Percentiles rank a stretch among this genome's conserved stretches.
These are phyloP conservation scores for Vesta saturnalis DNA, from an alignment of 2,888 invertebrate genomes.

Conservation along the genomic window DNA sequence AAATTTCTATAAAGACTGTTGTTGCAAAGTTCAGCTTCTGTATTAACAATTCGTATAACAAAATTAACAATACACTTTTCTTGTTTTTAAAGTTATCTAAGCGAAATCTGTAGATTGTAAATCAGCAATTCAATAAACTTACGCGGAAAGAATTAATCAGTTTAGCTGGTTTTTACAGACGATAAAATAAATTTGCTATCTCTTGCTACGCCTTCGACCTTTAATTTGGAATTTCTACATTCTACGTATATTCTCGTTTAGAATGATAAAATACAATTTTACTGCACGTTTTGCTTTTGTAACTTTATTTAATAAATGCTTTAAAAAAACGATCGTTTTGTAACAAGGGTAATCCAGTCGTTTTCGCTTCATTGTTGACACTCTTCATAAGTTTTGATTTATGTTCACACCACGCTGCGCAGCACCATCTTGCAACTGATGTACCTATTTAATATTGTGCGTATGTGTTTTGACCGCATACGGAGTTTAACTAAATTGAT, in stretches of 20 bases:
- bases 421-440: not conserved
- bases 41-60: too few relatives aligned
- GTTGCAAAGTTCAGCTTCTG: too few relatives aligned
- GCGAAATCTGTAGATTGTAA: not conserved
- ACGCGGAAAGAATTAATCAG: not conserved
- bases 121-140: not conserved
- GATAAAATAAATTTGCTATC: not conserved
- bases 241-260: not conserved
- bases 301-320: not conserved
- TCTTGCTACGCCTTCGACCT: not conserved
- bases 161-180: not conserved
- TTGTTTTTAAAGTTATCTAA: not conserved
- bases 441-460: slow-evolving; percentile 1
- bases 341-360: too few relatives aligned
- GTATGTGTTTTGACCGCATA: not conserved
- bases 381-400: not conserved
- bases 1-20: too few relatives aligned
- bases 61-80: too few relatives aligned
- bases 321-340: too few relatives aligned
- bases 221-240: not conserved
- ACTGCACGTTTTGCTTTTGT: not conserved
- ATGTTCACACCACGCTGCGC: not conserved
- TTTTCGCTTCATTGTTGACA: not conserved
- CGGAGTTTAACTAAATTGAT: not conserved
- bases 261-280: not conserved